These are phyloP conservation scores for Entomobrya proxima DNA, from an alignment of 2,888 invertebrate genomes.

Conservation along the genomic window DNA sequence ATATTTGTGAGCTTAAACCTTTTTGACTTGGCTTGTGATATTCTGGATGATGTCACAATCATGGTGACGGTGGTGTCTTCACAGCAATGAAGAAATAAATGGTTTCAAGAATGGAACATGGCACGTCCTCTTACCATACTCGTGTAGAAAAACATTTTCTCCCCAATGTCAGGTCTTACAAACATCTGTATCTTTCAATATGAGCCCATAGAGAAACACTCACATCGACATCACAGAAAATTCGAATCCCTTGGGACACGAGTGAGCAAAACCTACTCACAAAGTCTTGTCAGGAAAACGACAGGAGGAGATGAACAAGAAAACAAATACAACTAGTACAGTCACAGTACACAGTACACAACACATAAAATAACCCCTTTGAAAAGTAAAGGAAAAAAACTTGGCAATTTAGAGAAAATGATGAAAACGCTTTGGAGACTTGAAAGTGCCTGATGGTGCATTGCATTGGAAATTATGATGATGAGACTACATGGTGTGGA, in stretches of 20 bases:
- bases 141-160: neutral
- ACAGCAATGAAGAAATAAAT: constrained; percentile 5
- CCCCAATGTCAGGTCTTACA: too few species aligned
- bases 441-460: too few species aligned
- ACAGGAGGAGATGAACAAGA: neutral
- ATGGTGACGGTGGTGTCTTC: neutral
- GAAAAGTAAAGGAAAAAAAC: too few species aligned
- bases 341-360: too few species aligned
- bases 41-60: neutral
- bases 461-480: too few species aligned
- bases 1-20: neutral
- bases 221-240: too few species aligned
- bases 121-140: neutral
- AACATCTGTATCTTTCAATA: constrained; percentile 21
- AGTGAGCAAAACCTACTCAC: neutral
- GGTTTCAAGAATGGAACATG: neutral
- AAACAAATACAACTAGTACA: neutral
- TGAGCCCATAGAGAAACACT: too few species aligned
- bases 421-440: too few species aligned
- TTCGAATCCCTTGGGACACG: neutral
- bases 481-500: too few species aligned
- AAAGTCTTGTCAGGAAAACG: neutral
- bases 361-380: too few species aligned
- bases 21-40: neutral
- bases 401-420: too few species aligned